Evolutionary conservation across 2,888 invertebrate genomes (phyloP).

Genomic region (Heliconius charithonia): DNA sequence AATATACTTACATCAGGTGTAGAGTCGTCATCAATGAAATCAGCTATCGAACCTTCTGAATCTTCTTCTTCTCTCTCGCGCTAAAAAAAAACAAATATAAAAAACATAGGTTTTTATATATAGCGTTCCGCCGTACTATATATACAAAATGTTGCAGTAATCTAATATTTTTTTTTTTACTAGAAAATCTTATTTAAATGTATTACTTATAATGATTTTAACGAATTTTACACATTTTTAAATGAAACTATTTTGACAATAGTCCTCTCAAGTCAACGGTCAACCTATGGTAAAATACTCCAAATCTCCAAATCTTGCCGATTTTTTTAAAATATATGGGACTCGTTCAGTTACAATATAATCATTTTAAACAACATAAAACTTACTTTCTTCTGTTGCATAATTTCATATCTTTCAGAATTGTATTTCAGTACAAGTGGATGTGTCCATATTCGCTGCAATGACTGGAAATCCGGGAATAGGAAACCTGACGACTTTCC

Average conservation of each 20-base stretch:
- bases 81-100: conserved; percentile 54
- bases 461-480: conserved; percentile 88
- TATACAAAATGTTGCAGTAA: background rate
- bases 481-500: conserved; percentile 85
- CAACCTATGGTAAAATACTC: too few relatives aligned
- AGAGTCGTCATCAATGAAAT: conserved; percentile 87
- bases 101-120: background rate
- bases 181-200: too few relatives aligned
- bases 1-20: conserved; percentile 68
- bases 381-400: conserved; percentile 81
- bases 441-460: conserved; percentile 93
- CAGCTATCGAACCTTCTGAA: conserved; percentile 88
- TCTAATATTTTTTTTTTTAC: too few relatives aligned
- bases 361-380: background rate
- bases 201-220: too few relatives aligned
- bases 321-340: background rate
- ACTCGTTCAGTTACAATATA: background rate
- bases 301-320: too few relatives aligned
- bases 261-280: too few relatives aligned
- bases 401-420: conserved; percentile 82
- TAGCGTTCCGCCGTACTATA: background rate
- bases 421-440: conserved; percentile 89
- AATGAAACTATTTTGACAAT: too few relatives aligned
- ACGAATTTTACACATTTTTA: too few relatives aligned
- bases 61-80: conserved; percentile 83